These are phyloP conservation scores for Watsonalla binaria DNA, from an alignment of 2,888 invertebrate species.

Conservation along the genomic window DNA sequence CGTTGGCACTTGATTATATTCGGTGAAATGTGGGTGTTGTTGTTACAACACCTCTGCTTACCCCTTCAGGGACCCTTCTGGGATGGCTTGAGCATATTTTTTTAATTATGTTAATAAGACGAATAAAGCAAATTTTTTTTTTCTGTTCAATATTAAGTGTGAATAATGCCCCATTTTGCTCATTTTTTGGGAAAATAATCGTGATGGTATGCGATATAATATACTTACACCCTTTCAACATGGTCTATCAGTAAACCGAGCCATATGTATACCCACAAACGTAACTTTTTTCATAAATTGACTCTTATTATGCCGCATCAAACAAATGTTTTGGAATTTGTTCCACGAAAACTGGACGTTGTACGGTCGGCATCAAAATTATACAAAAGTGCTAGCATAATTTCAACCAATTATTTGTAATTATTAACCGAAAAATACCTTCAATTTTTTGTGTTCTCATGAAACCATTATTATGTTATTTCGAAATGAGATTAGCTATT, in stretches of 20 bases:
- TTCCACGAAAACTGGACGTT: conserved; percentile 65
- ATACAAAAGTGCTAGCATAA: conserved; percentile 49
- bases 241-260: conserved; percentile 3
- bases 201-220: too few relatives aligned
- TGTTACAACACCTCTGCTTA: too few relatives aligned
- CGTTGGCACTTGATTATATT: too few relatives aligned
- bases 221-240: neutral
- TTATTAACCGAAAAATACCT: conserved; percentile 51
- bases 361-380: conserved; percentile 66
- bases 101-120: too few relatives aligned
- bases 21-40: too few relatives aligned
- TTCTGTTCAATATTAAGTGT: too few relatives aligned
- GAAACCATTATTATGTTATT: conserved; percentile 42
- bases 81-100: too few relatives aligned
- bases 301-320: conserved; percentile 74
- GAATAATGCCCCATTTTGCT: too few relatives aligned
- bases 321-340: conserved; percentile 74
- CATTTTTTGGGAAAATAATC: too few relatives aligned
- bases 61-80: too few relatives aligned
- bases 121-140: too few relatives aligned
- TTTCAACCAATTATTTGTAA: conserved; percentile 60
- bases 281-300: conserved; percentile 70
- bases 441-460: conserved; percentile 31
- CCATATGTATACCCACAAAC: conserved; percentile 38
- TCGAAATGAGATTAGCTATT: conserved; percentile 29